Evolutionary conservation across 2,888 invertebrate genomes (phyloP).

Genomic region (Girardia tigrina): DNA sequence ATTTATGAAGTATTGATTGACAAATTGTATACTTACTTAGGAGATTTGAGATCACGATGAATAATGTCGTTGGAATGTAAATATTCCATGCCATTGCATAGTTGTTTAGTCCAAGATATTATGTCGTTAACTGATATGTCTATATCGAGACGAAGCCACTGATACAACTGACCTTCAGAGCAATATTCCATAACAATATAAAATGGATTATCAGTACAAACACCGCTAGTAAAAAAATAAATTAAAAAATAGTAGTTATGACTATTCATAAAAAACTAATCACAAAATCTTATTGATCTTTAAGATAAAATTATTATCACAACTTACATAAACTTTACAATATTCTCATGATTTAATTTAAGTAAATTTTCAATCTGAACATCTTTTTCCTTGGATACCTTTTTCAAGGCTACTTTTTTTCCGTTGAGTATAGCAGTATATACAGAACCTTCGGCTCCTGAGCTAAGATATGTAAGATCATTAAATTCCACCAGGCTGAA

Average conservation of each 20-base stretch:
- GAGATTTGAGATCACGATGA: slow-evolving; percentile 92
- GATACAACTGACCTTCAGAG: slow-evolving; percentile 80
- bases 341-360: slow-evolving; percentile 84
- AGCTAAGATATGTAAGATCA: slow-evolving; percentile 75
- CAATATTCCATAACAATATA: slow-evolving; percentile 97
- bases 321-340: slow-evolving; percentile 64
- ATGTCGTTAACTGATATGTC: slow-evolving; percentile 71
- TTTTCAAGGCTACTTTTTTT: slow-evolving; percentile 84
- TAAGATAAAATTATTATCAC: neutral
- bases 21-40: too few relatives aligned
- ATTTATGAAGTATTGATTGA: too few relatives aligned
- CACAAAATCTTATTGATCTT: too few relatives aligned
- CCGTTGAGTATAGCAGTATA: slow-evolving; percentile 66
- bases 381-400: slow-evolving; percentile 76
- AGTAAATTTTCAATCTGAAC: slow-evolving; percentile 78
- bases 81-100: slow-evolving; percentile 88
- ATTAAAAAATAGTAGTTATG: too few relatives aligned
- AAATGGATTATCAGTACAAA: slow-evolving; percentile 77
- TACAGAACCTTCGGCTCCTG: slow-evolving; percentile 88
- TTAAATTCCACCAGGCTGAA: slow-evolving; percentile 53
- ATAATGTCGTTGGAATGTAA: slow-evolving; percentile 88
- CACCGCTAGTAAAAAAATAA: slow-evolving; percentile 58
- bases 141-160: slow-evolving; percentile 69
- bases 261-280: too few relatives aligned
- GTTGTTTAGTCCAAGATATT: slow-evolving; percentile 82